Conservation (phyloP, 2,113 vertebrate species). For the Leptobrachium ailaonicum region DNA sequence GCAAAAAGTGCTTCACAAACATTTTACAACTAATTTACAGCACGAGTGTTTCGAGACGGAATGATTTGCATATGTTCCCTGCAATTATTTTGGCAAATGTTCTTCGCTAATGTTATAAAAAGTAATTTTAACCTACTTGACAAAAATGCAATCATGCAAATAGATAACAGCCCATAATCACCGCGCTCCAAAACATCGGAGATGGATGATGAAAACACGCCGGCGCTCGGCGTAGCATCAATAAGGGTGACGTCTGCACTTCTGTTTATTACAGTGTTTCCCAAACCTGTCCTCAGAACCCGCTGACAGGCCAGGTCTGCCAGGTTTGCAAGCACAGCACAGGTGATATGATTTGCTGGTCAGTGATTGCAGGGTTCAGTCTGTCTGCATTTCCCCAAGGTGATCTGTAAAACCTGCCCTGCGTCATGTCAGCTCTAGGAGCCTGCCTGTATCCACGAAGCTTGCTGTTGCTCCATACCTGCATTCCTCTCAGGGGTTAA, state of each 20-base stretch:
- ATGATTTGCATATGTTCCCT: slow-evolving; percentile 50
- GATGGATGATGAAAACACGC: slow-evolving; percentile 43
- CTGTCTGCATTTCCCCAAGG: too few species aligned
- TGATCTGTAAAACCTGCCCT: too few species aligned
- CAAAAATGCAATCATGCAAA: slow-evolving; percentile 51
- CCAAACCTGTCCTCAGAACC: too few species aligned
- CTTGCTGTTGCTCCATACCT: too few species aligned
- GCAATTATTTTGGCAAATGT: slow-evolving; percentile 49
- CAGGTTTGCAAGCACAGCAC: too few species aligned
- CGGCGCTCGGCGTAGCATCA: slow-evolving; percentile 26
- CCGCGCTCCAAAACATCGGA: slow-evolving; percentile 22
- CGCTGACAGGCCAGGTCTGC: too few species aligned
- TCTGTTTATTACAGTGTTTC: background rate
- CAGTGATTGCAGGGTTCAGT: too few species aligned
- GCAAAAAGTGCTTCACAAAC: slow-evolving; percentile 46
- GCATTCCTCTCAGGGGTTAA: too few species aligned
- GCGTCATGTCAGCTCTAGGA: too few species aligned
- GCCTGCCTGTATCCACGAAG: too few species aligned
- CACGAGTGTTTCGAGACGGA: slow-evolving; percentile 46
- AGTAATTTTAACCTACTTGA: slow-evolving; percentile 50
- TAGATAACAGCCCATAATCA: slow-evolving; percentile 48
- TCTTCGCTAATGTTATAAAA: slow-evolving; percentile 46
- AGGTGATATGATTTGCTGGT: too few species aligned
- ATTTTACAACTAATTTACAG: slow-evolving; percentile 49
- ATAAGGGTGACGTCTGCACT: slow-evolving; percentile 19